phyloP scores from a whole-genome alignment of 1,140 invertebrate species.

The Mylabris phalerata region DNA sequence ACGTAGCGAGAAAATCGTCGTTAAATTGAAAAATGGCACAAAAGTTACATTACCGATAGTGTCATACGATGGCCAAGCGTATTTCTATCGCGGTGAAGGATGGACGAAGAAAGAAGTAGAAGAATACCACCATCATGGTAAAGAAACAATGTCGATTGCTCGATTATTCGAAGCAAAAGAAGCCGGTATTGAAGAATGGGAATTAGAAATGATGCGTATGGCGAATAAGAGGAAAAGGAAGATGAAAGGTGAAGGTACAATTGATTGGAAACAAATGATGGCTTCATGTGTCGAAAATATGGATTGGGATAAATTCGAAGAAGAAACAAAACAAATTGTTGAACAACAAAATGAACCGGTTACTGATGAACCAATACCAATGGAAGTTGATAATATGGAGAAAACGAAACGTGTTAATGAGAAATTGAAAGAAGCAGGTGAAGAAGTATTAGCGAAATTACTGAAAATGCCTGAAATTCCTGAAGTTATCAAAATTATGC shows the following conservation, averaged over 20 bases:
- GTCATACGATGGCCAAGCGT: constrained; percentile 52
- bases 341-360: constrained; percentile 34
- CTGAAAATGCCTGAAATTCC: constrained; percentile 57
- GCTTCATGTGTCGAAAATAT: constrained; percentile 32
- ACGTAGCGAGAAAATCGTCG: constrained; percentile 62
- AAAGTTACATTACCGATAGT: constrained; percentile 62
- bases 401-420: constrained; percentile 53
- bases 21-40: constrained; percentile 62
- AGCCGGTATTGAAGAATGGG: constrained; percentile 53
- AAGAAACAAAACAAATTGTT: constrained; percentile 42
- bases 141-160: constrained; percentile 53
- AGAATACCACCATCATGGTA: constrained; percentile 50
- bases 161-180: constrained; percentile 74
- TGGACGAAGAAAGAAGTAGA: constrained; percentile 54
- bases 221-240: constrained; percentile 37
- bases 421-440: constrained; percentile 46
- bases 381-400: constrained; percentile 48
- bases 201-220: constrained; percentile 39
- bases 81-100: constrained; percentile 54
- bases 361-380: constrained; percentile 35
- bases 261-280: constrained; percentile 37
- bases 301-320: constrained; percentile 41
- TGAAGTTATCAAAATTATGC: constrained; percentile 54
- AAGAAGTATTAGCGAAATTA: constrained; percentile 47
- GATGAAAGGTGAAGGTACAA: constrained; percentile 40